Base-by-base conservation (phyloP, 2,888 invertebrate genomes). In the Coronaproctus castanopsis region DNA sequence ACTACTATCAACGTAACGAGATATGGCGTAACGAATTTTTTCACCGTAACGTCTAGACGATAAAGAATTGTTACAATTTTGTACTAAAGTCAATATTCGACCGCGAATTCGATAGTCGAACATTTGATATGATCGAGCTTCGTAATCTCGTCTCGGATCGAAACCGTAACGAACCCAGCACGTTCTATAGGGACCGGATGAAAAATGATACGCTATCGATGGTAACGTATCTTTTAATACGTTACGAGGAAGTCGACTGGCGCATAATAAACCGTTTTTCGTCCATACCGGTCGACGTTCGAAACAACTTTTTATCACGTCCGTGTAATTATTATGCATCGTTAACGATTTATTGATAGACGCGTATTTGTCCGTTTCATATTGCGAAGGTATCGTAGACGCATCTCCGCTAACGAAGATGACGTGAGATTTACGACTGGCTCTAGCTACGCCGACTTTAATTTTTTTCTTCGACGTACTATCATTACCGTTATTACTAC, bases 161-260 rank as follows among this genome's bases (percentile, higher is more conserved):
- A 89, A 96, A 0, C 95, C 95, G 68, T 84, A 83, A 66, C 78
- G 80, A 1, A 90, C 83, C 88, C 96, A 98, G 70, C 88, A 78
- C 57, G 83, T 80, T 64, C 92, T 78, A 92, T 95, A 98, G 0
- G 95, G 97, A 0, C 98, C 97, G 63, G 81, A 85, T 58, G 79
- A 77, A 71, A 86, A 88, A 70, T 90, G 89, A 70, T 88, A 87
- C 0, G 90, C 88, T 2, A 89, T 73, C 23, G 83, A 80, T 0
- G 96, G 92, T 61, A 95, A 75, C 18, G 93, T 76, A 60, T 80
- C 77, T 71, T 86, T 91, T 0, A 90, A 67, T 57, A 81, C 79
- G 18, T 79, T 78, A 1, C 71, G 68, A 1, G 77, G 73, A 52
- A 83, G 73, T 57, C 80, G 79, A 0, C 83, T 80, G 54, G 78